phyloP scores from a whole-genome alignment of 2,113 vertebrate genomes.

The Prinia subflava region DNA sequence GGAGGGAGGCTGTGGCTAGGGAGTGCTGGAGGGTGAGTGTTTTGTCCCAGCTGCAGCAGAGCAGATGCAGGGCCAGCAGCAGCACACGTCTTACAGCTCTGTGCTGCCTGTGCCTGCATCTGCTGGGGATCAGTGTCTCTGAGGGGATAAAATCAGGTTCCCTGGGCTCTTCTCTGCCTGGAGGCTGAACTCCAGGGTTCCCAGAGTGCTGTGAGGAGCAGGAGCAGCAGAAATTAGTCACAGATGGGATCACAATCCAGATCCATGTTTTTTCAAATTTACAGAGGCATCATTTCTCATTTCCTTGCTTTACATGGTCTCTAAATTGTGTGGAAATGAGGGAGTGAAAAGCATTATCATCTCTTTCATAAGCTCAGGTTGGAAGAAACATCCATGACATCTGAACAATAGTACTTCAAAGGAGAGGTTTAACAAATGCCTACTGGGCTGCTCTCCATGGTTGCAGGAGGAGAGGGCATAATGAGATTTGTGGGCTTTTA shows the following conservation, averaged over 20 bases:
- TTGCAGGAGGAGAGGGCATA: background rate
- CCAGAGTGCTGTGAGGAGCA: background rate
- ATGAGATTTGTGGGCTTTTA: background rate
- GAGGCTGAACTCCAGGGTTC: background rate
- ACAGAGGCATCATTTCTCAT: background rate
- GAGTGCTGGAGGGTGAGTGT: background rate
- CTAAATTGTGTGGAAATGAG: background rate
- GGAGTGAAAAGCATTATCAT: fast-evolving
- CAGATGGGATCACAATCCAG: background rate
- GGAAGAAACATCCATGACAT: background rate
- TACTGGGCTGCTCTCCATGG: background rate
- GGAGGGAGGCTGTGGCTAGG: background rate
- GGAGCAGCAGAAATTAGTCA: background rate
- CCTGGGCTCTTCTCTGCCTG: background rate
- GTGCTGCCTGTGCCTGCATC: background rate
- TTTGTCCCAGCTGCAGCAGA: background rate
- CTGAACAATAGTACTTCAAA: background rate
- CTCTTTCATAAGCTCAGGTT: background rate
- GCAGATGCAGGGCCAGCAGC: background rate
- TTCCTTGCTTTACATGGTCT: background rate
- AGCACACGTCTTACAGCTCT: fast-evolving
- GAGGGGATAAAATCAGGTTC: background rate
- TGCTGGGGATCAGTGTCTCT: background rate
- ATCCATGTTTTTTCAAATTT: background rate
- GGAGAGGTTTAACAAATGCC: background rate